Evolutionary conservation across 2,113 vertebrate species (phyloP).

Genomic region (Proterorhinus semilunaris): DNA sequence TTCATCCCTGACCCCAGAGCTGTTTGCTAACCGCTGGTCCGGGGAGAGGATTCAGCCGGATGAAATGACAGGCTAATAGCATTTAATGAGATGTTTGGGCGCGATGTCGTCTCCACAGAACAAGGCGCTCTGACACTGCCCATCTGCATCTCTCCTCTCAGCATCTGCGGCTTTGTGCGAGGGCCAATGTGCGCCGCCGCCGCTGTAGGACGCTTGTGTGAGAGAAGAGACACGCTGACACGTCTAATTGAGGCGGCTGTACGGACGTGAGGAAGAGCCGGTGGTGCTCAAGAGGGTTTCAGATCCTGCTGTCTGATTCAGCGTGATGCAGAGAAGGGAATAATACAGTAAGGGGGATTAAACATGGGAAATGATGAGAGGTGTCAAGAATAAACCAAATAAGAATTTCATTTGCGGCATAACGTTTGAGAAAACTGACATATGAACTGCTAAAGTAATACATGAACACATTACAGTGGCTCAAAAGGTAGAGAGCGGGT

Average conservation of each 20-base stretch:
- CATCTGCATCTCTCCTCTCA: slow-evolving; percentile 50
- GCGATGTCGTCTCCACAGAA: slow-evolving; percentile 63
- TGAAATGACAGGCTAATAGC: slow-evolving; percentile 78
- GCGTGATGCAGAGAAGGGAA: slow-evolving; percentile 16
- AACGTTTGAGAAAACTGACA: background rate
- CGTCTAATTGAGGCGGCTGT: slow-evolving; percentile 68
- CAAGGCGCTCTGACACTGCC: slow-evolving; percentile 63
- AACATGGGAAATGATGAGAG: background rate
- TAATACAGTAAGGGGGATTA: slow-evolving; percentile 30
- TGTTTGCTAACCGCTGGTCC: slow-evolving; percentile 70
- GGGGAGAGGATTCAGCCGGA: slow-evolving; percentile 74
- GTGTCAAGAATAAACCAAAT: background rate
- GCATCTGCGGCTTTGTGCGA: slow-evolving; percentile 23
- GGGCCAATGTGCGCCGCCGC: slow-evolving; percentile 8
- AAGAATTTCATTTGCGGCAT: background rate
- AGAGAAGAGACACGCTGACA: slow-evolving; percentile 41
- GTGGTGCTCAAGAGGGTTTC: slow-evolving; percentile 55
- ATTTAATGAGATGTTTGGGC: slow-evolving; percentile 79
- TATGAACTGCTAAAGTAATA: too few relatives aligned
- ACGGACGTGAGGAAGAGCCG: slow-evolving; percentile 35
- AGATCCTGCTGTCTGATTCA: slow-evolving; percentile 52
- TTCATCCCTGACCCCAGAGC: slow-evolving; percentile 70
- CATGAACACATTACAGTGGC: too few relatives aligned
- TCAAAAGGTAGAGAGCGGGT: too few relatives aligned
- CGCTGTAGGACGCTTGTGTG: slow-evolving; percentile 1